Evolutionary conservation across 2,888 invertebrate species (phyloP), one percentile per base, ranked within the genome.

Genomic region (Acleris literana): DNA sequence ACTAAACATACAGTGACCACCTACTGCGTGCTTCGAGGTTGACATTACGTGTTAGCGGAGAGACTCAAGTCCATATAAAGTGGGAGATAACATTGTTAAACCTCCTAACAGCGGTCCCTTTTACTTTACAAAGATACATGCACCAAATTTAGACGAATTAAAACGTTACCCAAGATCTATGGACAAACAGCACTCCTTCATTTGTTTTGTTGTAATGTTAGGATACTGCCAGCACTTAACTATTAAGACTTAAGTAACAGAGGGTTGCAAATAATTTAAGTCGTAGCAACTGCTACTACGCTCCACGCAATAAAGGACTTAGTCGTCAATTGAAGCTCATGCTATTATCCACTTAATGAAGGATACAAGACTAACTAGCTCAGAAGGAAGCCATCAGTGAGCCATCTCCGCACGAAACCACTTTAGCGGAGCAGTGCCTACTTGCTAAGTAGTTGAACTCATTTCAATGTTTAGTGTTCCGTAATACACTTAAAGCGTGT

Each of bases 281-380:
- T 72, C 73, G 66, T 68, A 72, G 70, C 71, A 66, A 65, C 73
- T 70, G 33, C 46, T 46, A 56, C 43, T 60, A 57, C 52, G 56
- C 53, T 58, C 56, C 20, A 29, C 65, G 64, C 66, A 71, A 68
- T 76, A 74, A 72, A 75, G 77, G 72, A 72, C 69, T 76, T 74
- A 74, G 76, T 79, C 77, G 81, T 77, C 79, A 77, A 84, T 82
- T 80, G 74, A 75, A 81, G 74, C 75, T 71, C 74, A 74, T 79
- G 77, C 78, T 82, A 83, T 85, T 83, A 85, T 75, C 77, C 74
- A 80, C 74, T 80, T 84, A 84, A 86, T 85, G 80, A 85, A 83
- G 81, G 82, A 82, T 84, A 82, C 79, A 81, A 84, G 82, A 82
- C 82, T 82, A 85, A 87, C 83, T 85, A 81, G 80, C 80, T 83